Evolutionary conservation across 2,113 vertebrate genomes (phyloP).

Genomic region (Chitala chitala): DNA sequence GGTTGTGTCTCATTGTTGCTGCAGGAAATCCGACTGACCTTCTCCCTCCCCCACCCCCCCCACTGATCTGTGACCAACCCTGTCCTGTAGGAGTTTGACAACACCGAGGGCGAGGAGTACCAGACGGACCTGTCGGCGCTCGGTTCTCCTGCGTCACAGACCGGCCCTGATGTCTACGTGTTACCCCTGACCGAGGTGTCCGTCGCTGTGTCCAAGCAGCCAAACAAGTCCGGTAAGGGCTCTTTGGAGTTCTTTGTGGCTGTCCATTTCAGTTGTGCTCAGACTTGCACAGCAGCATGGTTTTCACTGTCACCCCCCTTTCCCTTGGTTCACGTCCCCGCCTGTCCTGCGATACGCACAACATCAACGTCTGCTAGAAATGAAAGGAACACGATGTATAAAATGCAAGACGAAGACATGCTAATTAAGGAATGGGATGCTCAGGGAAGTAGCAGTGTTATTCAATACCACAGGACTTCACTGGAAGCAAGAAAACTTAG

Average conservation of each 20-base stretch:
- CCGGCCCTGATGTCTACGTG: conserved; percentile 89
- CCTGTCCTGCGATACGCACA: background rate
- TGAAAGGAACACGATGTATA: background rate
- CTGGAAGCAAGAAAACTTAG: background rate
- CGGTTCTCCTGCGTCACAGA: conserved; percentile 77
- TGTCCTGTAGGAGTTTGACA: conserved; percentile 82
- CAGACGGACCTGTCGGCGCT: conserved; percentile 72
- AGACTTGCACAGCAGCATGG: too few relatives aligned
- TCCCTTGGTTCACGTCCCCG: background rate
- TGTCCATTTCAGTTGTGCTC: too few relatives aligned
- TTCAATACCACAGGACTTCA: background rate
- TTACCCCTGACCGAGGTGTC: conserved; percentile 93
- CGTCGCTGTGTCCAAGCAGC: conserved; percentile 88
- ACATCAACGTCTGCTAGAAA: background rate
- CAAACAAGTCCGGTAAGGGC: conserved; percentile 84
- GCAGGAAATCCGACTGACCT: too few relatives aligned
- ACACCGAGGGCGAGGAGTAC: conserved; percentile 82
- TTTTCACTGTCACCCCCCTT: background rate
- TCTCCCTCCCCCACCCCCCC: background rate
- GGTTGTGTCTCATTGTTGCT: background rate
- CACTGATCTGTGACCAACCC: background rate
- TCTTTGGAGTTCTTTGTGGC: too few relatives aligned
- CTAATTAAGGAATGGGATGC: background rate
- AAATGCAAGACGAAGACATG: background rate
- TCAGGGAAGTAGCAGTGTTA: background rate